A percentile compares a stretch with the other conserved stretches of the same genome.
Conservation (phyloP, 2,113 vertebrate species). For the Chrysochloris asiatica region DNA sequence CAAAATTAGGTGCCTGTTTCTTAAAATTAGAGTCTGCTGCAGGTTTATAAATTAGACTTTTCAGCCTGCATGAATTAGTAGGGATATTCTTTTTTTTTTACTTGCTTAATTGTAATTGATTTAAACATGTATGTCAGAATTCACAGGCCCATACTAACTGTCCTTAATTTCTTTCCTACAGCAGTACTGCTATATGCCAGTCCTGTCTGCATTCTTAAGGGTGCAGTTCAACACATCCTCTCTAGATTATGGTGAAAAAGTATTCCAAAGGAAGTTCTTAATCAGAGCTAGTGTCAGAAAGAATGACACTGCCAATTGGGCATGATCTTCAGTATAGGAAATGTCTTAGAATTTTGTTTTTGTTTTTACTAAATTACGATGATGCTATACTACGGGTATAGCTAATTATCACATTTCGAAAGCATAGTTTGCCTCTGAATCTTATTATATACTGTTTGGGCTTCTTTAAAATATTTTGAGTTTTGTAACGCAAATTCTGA, state of each 20-base stretch:
- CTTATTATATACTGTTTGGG: conserved; percentile 82
- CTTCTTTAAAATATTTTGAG: conserved; percentile 85
- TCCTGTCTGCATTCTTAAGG: conserved; percentile 99
- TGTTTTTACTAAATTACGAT: conserved; percentile 77
- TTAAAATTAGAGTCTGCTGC: conserved; percentile 85
- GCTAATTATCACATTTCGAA: conserved; percentile 83
- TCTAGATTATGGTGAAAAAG: conserved; percentile 99
- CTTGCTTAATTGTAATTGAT: conserved; percentile 97
- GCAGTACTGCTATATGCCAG: conserved; percentile 99
- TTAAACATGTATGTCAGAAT: conserved; percentile 97
- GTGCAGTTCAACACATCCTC: conserved; percentile 99
- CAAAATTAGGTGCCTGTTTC: conserved; percentile 84
- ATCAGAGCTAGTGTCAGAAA: conserved; percentile 92
- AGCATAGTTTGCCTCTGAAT: conserved; percentile 83
- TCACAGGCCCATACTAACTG: conserved; percentile 99
- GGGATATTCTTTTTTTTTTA: conserved; percentile 91
- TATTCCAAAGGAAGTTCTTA: conserved; percentile 94
- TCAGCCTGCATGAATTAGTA: conserved; percentile 96
- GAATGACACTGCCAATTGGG: conserved; percentile 92
- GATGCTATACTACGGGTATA: conserved; percentile 86
- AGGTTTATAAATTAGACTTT: conserved; percentile 87
- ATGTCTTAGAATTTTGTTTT: conserved; percentile 84
- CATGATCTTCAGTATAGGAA: conserved; percentile 89
- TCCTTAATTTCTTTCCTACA: conserved; percentile 99
- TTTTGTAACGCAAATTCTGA: conserved; percentile 71